Evolutionary conservation across 2,888 invertebrate species (phyloP).

Genomic region (Leuctra nigra): DNA sequence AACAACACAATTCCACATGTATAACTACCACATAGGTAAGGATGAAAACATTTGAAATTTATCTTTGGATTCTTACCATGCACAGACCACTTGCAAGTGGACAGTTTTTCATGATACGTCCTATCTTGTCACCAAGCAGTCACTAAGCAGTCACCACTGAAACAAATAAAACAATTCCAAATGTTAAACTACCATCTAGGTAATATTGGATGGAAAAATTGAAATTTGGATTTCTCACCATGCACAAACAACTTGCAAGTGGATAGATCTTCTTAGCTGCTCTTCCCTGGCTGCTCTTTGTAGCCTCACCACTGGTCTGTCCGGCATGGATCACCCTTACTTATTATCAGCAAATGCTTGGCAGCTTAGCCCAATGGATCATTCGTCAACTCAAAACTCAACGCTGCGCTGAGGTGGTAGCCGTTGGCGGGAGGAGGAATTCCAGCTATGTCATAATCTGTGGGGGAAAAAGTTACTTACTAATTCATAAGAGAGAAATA

Average conservation of each 20-base stretch:
- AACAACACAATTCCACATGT: slow-evolving; percentile 94
- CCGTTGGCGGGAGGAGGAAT: slow-evolving; percentile 81
- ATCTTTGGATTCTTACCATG: too few relatives aligned
- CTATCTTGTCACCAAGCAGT: slow-evolving; percentile 91
- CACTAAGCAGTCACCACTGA: too few relatives aligned
- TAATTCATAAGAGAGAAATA: too few relatives aligned
- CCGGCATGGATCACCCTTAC: slow-evolving; percentile 94
- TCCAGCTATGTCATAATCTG: slow-evolving; percentile 71
- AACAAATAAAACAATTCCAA: too few relatives aligned
- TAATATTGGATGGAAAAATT: too few relatives aligned
- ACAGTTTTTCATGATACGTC: slow-evolving; percentile 95
- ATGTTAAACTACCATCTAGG: too few relatives aligned
- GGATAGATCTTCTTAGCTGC: too few relatives aligned
- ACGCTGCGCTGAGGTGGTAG: slow-evolving; percentile 85
- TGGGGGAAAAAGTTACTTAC: slow-evolving; percentile 54
- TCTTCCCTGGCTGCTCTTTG: too few relatives aligned
- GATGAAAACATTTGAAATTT: too few relatives aligned
- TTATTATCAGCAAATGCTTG: slow-evolving; percentile 74
- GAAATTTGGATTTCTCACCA: too few relatives aligned
- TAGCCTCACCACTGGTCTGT: slow-evolving; percentile 96
- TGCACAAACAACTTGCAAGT: too few relatives aligned
- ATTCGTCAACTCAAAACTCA: slow-evolving; percentile 92
- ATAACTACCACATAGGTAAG: slow-evolving; percentile 98
- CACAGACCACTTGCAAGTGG: too few relatives aligned
- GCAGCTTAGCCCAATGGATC: slow-evolving; percentile 92